These are phyloP conservation scores for Epinotia demarniana DNA, from an alignment of 2,888 invertebrate genomes.

Conservation along the genomic window DNA sequence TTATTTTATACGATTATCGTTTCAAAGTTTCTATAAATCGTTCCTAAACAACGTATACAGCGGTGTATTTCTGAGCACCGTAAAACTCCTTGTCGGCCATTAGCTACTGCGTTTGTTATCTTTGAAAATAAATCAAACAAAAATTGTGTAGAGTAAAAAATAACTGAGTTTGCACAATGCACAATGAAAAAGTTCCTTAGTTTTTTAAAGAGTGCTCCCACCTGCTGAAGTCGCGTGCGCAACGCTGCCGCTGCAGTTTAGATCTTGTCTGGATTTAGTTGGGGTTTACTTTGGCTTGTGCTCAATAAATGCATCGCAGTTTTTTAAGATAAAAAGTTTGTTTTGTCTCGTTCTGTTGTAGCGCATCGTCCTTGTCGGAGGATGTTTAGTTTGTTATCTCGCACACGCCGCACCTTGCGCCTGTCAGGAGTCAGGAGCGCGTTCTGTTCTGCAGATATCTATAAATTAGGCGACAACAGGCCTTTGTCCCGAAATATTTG, in stretches of 20 bases:
- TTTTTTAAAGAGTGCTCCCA: slow-evolving; percentile 79
- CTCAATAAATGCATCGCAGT: slow-evolving; percentile 54
- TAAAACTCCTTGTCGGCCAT: slow-evolving; percentile 21
- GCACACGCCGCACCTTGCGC: slow-evolving; percentile 81
- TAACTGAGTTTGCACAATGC: slow-evolving; percentile 66
- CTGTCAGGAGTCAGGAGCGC: slow-evolving; percentile 60
- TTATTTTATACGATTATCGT: slow-evolving; percentile 39
- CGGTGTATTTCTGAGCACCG: slow-evolving; percentile 17
- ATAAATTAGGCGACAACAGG: slow-evolving; percentile 75
- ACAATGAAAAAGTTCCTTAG: slow-evolving; percentile 72
- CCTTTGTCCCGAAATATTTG: slow-evolving; percentile 72
- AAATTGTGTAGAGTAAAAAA: slow-evolving; percentile 57
- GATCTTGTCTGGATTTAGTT: slow-evolving; percentile 48
- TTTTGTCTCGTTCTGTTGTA: slow-evolving; percentile 67
- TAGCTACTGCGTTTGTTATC: slow-evolving; percentile 43
- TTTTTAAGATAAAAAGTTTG: slow-evolving; percentile 74
- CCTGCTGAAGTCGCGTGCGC: slow-evolving; percentile 83
- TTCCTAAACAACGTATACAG: slow-evolving; percentile 19
- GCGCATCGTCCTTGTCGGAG: slow-evolving; percentile 73
- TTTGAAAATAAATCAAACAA: slow-evolving; percentile 51
- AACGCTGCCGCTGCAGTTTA: slow-evolving; percentile 43
- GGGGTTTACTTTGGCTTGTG: slow-evolving; percentile 49
- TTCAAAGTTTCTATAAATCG: slow-evolving; percentile 28
- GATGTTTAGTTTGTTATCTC: slow-evolving; percentile 82
- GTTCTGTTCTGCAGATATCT: slow-evolving; percentile 64